Evolutionary conservation across 2,888 invertebrate genomes (phyloP), one percentile per base, ranked within the genome.

Genomic region (Aphrophora alni): DNA sequence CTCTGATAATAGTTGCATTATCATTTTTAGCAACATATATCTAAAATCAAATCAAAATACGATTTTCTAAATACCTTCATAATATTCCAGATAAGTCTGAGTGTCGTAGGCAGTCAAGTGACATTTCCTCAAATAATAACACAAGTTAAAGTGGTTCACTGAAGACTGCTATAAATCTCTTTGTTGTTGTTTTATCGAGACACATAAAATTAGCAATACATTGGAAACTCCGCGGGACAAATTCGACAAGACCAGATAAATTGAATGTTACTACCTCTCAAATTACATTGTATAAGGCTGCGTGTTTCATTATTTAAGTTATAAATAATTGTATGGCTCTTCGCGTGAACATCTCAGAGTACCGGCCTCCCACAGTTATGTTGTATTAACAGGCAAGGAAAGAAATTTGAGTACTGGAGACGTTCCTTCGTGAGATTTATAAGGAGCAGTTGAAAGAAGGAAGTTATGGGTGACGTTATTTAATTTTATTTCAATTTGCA

Each of bases 401-500:
- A 33, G 5, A 33, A 59, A 59, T 21, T 21, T 21, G 59, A 59
- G 59, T 21, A 59, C 21, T 44, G 44, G 17, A 44, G 44, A 44
- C 44, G 44, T 14, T 44, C 44, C 44, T 44, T 33, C 5, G 33
- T 33, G 12, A 14, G 44, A 44, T 44, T 10, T 44, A 44, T 44
- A 44, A 21, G 21, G 5, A 33, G 33, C 33, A 33, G 33, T 21
- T 21, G 5, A 59, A 59, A 2, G n/a, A 59, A 59, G 59, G n/a
- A 4, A n/a, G 59, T 21, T n/a, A 21, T 14, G 21, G 21, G 8
- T 14, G 59, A 59, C n/a, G 59, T 59, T 59, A 59, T 59, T 59
- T 59, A 59, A 21, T 59, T 59, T 59, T 59, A 59, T 59, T 59
- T 59, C 59, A 21, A 59, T 59, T 59, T 59, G 59, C 59, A 59